Conservation (phyloP, 2,888 invertebrate species). For the Tipula helvola region DNA sequence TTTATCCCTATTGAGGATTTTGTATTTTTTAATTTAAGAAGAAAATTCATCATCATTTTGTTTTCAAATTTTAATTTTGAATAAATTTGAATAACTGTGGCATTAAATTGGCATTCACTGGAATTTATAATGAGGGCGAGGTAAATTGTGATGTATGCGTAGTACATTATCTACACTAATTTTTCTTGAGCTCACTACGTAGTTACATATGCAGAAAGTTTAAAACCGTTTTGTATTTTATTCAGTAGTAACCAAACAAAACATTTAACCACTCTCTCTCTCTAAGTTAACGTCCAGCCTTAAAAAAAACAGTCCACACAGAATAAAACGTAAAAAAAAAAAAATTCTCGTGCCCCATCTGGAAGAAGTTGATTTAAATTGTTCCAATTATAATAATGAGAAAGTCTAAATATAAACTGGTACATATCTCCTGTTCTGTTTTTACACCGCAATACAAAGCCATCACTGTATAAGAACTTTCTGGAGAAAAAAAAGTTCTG, state of each 20-base stretch:
- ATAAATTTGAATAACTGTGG: not conserved
- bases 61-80: not conserved
- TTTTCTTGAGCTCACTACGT: not conserved
- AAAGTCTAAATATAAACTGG: conserved; percentile 4
- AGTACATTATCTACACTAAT: not conserved
- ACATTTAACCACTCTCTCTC: not conserved
- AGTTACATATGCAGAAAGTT: not conserved
- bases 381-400: conserved; percentile 12
- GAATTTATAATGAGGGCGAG: not conserved
- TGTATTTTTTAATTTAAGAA: not conserved
- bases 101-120: not conserved
- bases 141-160: not conserved
- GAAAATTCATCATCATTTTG: not conserved
- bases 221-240: not conserved
- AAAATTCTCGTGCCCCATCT: conserved; percentile 5
- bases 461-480: not conserved
- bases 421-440: not conserved
- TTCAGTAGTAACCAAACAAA: not conserved
- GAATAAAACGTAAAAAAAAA: not conserved
- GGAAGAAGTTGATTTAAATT: conserved; percentile 11
- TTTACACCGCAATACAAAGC: not conserved
- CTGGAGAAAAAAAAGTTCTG: not conserved
- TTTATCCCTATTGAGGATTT: not conserved
- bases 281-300: not conserved
- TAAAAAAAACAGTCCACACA: not conserved